Evolutionary conservation across 2,797 vertebrate species (phyloP), one percentile per base, ranked within the genome.

Genomic region (Pachyuromys duprasi): DNA sequence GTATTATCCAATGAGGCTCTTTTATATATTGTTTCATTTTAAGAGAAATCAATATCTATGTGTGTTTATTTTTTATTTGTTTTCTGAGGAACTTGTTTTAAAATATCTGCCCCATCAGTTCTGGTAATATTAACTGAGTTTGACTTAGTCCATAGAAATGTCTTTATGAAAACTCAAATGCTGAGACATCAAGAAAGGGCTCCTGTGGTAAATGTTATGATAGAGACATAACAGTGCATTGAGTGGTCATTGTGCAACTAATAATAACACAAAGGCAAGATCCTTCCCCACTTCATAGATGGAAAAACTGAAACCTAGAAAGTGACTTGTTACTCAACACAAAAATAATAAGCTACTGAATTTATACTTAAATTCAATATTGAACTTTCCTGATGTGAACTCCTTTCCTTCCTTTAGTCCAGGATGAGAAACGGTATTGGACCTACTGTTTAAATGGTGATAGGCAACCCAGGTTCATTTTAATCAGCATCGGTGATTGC

Each of bases 361-460:
- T 69, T 42, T 76, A 65, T 36, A 78, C 24, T 74, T 89, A 89
- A 86, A 86, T 67, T 8, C 28, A 0, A 83, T 76, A 72, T 36
- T 79, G 42, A 55, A 33, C 33, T 3, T 15, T 3, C 36, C 67
- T 80, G 42, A 91, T 15, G 26, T n/a, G 86, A 75, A 8, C 12
- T 79, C 39, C 3, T 20, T 70, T 70, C 9, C 15, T 1, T 17
- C 39, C 33, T 63, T 72, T 65, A 87, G 62, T 49, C 14, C 31
- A 86, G 31, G 57, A 83, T 94, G 15, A 94, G 63, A 94, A 86
- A 79, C 31, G 9, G 31, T 33, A 20, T 53, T 28, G 86, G 57
- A 72, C 83, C 81, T 72, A 91, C 91, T 97, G 67, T 86, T 89
- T 86, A 95, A 93, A 13, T 94, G 90, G 45, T 62, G 57, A 74